Percentiles rank a stretch among this genome's conserved stretches.
phyloP scores from a whole-genome alignment of 2,113 vertebrate species.

The Phodopus roborovskii region DNA sequence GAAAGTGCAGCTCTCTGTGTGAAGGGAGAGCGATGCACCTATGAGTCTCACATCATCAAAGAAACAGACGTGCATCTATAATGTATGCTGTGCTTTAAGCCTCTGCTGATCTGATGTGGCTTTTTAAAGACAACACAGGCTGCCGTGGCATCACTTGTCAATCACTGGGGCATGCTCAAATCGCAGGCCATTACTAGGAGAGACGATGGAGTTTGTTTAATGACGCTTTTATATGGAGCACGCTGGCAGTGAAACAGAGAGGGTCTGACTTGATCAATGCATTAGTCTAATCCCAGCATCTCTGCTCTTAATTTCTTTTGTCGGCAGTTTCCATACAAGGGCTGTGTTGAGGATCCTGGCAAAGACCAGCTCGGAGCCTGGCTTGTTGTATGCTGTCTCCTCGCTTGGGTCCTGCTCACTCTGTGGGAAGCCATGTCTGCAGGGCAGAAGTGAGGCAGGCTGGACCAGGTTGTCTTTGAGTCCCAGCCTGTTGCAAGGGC shows the following conservation, averaged over 20 bases:
- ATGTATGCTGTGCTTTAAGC: slow-evolving; percentile 93
- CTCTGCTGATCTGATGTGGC: slow-evolving; percentile 90
- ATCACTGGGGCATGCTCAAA: slow-evolving; percentile 88
- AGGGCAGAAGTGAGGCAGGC: slow-evolving; percentile 75
- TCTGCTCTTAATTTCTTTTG: slow-evolving; percentile 91
- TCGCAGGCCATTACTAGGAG: slow-evolving; percentile 89
- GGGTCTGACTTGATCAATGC: slow-evolving; percentile 91
- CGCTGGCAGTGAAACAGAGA: slow-evolving; percentile 91
- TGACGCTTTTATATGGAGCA: slow-evolving; percentile 89
- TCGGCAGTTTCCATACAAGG: slow-evolving; percentile 88
- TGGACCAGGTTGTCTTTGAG: slow-evolving; percentile 4
- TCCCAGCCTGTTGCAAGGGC: not conserved
- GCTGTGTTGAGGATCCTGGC: slow-evolving; percentile 85
- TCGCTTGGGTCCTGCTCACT: slow-evolving; percentile 76
- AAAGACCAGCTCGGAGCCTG: slow-evolving; percentile 83
- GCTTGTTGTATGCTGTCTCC: slow-evolving; percentile 84
- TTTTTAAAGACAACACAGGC: slow-evolving; percentile 89
- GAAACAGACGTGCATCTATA: slow-evolving; percentile 92
- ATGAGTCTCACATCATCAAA: slow-evolving; percentile 89
- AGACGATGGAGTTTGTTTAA: slow-evolving; percentile 90
- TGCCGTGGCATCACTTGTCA: slow-evolving; percentile 89
- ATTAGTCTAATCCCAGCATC: slow-evolving; percentile 89
- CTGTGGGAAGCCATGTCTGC: slow-evolving; percentile 81
- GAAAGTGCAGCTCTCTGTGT: slow-evolving; percentile 88
- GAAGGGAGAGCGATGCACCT: slow-evolving; percentile 87